Conservation (phyloP, 2,113 vertebrate genomes). For the Probosciger aterrimus region DNA sequence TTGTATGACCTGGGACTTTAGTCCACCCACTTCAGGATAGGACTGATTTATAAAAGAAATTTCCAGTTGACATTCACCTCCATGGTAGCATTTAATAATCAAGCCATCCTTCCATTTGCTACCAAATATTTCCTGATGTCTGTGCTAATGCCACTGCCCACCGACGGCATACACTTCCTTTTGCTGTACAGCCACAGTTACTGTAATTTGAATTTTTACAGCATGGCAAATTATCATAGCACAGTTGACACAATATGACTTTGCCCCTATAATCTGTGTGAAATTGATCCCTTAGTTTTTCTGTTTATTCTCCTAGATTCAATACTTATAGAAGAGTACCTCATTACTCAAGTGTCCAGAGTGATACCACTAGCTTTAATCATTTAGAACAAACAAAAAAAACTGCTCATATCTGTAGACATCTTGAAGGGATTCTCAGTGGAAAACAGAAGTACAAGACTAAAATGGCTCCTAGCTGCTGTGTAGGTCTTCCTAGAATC, state of each 20-base stretch:
- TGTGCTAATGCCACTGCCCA: not conserved
- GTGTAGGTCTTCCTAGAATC: not conserved
- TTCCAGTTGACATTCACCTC: not conserved
- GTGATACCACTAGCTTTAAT: not conserved
- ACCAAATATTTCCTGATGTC: not conserved
- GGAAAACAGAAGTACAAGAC: not conserved
- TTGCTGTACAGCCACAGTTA: not conserved
- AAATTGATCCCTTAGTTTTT: not conserved
- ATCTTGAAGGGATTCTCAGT: not conserved
- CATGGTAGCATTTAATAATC: not conserved
- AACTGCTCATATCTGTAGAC: not conserved
- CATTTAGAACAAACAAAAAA: not conserved
- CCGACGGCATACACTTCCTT: not conserved
- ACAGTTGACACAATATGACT: fast-evolving
- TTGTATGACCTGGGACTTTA: not conserved
- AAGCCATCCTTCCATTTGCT: not conserved
- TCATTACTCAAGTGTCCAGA: not conserved
- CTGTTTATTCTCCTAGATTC: not conserved
- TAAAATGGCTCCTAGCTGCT: not conserved
- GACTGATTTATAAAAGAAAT: not conserved
- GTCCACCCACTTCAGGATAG: not conserved
- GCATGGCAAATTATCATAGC: not conserved
- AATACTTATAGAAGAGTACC: not conserved
- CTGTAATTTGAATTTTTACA: not conserved
- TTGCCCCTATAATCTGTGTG: not conserved